Conservation (phyloP, 2,888 invertebrate genomes). For the Hypolimnas misippus region DNA sequence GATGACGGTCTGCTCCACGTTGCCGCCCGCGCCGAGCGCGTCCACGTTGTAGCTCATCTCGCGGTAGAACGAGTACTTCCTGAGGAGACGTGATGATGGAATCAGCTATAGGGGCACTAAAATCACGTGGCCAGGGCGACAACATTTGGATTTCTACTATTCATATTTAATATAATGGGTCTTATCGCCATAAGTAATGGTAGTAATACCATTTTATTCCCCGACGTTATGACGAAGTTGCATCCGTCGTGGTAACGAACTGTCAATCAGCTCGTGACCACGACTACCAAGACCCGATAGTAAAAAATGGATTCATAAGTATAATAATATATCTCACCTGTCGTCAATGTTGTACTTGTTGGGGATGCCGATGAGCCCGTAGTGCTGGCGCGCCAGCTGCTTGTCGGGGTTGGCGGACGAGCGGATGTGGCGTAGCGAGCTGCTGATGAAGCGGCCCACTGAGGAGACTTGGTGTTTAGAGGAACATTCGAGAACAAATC, state of each 20-base stretch:
- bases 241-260: too few species aligned
- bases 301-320: too few species aligned
- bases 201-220: too few species aligned
- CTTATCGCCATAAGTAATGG: too few species aligned
- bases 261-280: too few species aligned
- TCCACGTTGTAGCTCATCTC: conserved; percentile 90
- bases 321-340: too few species aligned
- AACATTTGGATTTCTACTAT: too few species aligned
- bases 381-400: conserved; percentile 78
- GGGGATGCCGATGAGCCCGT: conserved; percentile 80
- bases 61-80: conserved; percentile 91
- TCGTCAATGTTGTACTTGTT: conserved; percentile 87
- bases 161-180: too few species aligned
- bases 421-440: conserved; percentile 90
- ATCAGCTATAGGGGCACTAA: neutral
- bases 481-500: too few species aligned
- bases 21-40: conserved; percentile 87
- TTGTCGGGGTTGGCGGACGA: conserved; percentile 91
- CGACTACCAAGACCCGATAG: too few species aligned
- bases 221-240: too few species aligned
- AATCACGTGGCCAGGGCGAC: neutral
- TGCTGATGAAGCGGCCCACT: conserved; percentile 94
- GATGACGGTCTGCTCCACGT: conserved; percentile 88
- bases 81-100: conserved; percentile 40
- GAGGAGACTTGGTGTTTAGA: too few species aligned